A percentile compares a stretch with the other conserved stretches of the same genome.
These are phyloP conservation scores for Lethocerus indicus DNA, from an alignment of 1,140 invertebrate species.

Conservation along the genomic window DNA sequence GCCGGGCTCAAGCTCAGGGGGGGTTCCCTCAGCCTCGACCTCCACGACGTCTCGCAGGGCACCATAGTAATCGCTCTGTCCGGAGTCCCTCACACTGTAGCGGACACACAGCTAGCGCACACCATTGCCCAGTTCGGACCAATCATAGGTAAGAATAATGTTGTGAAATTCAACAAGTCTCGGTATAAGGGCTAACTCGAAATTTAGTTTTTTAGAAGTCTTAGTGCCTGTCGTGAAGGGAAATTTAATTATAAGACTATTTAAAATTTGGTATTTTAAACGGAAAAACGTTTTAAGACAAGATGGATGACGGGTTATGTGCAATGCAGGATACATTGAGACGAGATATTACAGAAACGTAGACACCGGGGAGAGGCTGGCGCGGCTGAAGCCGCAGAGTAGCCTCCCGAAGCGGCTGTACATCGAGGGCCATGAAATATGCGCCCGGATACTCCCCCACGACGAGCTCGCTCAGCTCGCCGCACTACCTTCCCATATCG, in stretches of 20 bases:
- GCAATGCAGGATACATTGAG: constrained; percentile 23
- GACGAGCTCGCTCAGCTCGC: constrained; percentile 11
- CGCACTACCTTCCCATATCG: background rate
- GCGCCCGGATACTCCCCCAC: constrained; percentile 4
- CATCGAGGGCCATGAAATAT: constrained; percentile 10
- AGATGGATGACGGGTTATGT: background rate
- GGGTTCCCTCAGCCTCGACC: background rate
- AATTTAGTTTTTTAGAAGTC: background rate
- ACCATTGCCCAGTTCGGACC: constrained; percentile 10
- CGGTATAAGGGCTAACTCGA: background rate
- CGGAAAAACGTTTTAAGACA: background rate
- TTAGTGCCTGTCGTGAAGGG: background rate
- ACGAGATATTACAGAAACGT: constrained; percentile 25
- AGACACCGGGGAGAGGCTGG: constrained; percentile 26
- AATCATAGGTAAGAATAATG: constrained; percentile 8
- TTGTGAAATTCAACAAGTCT: no score
- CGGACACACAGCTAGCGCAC: constrained; percentile 2
- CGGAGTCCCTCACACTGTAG: constrained; percentile 8
- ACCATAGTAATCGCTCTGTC: constrained; percentile 12
- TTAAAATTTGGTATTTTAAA: no score
- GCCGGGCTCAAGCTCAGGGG: background rate
- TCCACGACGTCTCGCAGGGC: constrained; percentile 11
- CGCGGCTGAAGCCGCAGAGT: constrained; percentile 19
- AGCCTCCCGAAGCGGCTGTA: constrained; percentile 11
- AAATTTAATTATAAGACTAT: background rate